Evolutionary conservation across 2,113 vertebrate species (phyloP), one percentile per base, ranked within the genome.

Genomic region (Ancistrus triradiatus): DNA sequence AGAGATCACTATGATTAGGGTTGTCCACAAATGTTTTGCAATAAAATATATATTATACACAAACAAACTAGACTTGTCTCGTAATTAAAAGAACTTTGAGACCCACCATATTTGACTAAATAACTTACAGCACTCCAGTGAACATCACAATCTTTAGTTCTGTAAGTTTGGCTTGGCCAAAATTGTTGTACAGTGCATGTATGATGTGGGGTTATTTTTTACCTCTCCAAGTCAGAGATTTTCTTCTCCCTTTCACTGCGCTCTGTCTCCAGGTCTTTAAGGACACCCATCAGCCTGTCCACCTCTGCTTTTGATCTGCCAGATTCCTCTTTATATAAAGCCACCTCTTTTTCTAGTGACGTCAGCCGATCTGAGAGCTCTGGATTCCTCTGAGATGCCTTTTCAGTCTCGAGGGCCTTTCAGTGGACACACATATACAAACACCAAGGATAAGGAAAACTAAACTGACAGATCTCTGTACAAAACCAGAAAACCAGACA

Each of bases 161-260:
- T n/a, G n/a, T n/a, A n/a, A n/a, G n/a, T n/a, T n/a, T n/a, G n/a
- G n/a, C n/a, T n/a, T n/a, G n/a, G n/a, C n/a, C n/a, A n/a, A n/a
- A n/a, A n/a, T n/a, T n/a, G n/a, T n/a, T n/a, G n/a, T n/a, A n/a
- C n/a, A n/a, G n/a, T n/a, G n/a, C n/a, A n/a, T n/a, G n/a, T n/a
- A n/a, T n/a, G n/a, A n/a, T n/a, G n/a, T 43, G 37, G 7, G 28
- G 15, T 22, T n/a, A 22, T 17, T 19, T 1, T 53, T 81, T 87
- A 98, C 96, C 95, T 97, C 83, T 98, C 95, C 15, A 96, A 87
- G 63, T 98, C 93, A 2, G 90, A 84, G 21, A 95, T 94, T 82
- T 90, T 95, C 83, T 89, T 96, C 83, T 97, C 95, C 78, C 92
- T 95, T 78, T 91, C 89, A 9, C 87, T 91, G 80, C 91, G 91